Percentiles rank a stretch among this genome's conserved stretches.
Evolutionary conservation across 1,140 invertebrate genomes (phyloP).

Genomic region (Lasaia peninsularis): DNA sequence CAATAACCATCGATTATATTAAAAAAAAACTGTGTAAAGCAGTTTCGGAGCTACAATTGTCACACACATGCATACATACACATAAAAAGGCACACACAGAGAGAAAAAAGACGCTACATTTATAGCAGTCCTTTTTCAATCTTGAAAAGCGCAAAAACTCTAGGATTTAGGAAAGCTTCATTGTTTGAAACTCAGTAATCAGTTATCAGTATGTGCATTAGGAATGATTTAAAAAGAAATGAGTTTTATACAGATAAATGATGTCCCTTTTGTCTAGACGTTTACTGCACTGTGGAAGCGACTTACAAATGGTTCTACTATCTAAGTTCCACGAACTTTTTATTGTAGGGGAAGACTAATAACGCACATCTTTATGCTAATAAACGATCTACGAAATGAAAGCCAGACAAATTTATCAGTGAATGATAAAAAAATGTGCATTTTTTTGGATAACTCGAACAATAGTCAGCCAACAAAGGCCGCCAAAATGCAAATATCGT

Average conservation of each 20-base stretch:
- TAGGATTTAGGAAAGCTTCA: no score
- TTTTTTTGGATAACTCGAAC: conserved; percentile 21
- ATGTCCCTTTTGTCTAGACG: conserved; percentile 1
- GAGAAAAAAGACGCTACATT: no score
- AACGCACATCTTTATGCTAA: conserved; percentile 1
- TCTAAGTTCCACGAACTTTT: conserved; percentile 1
- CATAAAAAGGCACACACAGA: no score
- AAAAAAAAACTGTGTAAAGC: no score
- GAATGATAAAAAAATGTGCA: conserved; percentile 25
- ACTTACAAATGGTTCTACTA: not conserved
- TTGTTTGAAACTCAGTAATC: no score
- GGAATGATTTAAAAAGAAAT: not conserved
- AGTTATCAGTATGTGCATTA: no score
- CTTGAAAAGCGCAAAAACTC: no score
- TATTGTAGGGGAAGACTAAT: conserved; percentile 4
- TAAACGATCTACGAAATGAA: conserved; percentile 17
- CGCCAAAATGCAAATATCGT: conserved; percentile 49
- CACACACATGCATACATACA: no score
- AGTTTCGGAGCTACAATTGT: no score
- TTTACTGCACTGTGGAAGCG: not conserved
- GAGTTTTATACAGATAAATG: not conserved
- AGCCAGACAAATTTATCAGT: conserved; percentile 17
- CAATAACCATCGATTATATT: no score
- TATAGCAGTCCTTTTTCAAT: no score
- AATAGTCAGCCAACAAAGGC: conserved; percentile 28